Conservation (phyloP, 2,113 vertebrate genomes). For the Gadus macrocephalus region DNA sequence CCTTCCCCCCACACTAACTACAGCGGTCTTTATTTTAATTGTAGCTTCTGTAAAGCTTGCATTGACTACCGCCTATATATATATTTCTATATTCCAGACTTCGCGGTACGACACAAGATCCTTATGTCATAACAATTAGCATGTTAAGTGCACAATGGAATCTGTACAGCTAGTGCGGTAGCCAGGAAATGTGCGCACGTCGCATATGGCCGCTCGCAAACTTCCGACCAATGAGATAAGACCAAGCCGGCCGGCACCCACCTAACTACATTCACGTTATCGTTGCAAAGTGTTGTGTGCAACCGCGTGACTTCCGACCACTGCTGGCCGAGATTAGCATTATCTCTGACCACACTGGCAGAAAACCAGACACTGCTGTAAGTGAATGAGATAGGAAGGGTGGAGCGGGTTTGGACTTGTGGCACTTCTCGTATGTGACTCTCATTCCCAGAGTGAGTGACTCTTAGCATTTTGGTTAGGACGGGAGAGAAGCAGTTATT, state of each 20-base stretch:
- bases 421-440: constrained; percentile 42
- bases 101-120: too few species aligned
- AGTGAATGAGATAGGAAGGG: constrained; percentile 65
- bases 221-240: constrained; percentile 58
- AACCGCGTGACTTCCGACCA: constrained; percentile 53
- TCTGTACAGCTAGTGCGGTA: constrained; percentile 39
- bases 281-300: constrained; percentile 56
- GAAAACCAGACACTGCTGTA: constrained; percentile 64
- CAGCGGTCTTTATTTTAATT: background rate
- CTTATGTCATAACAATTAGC: background rate
- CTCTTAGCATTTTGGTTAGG: constrained; percentile 35
- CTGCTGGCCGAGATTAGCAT: constrained; percentile 73
- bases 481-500: constrained; percentile 1
- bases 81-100: too few species aligned
- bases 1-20: background rate
- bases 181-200: constrained; percentile 38
- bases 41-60: too few species aligned
- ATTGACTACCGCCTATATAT: too few species aligned
- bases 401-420: constrained; percentile 56
- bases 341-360: constrained; percentile 68
- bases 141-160: constrained; percentile 19
- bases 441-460: constrained; percentile 35
- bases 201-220: constrained; percentile 54
- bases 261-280: constrained; percentile 63
- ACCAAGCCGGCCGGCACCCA: constrained; percentile 42